Conservation (phyloP, 1,140 invertebrate species). For the Hestina assimilis region DNA sequence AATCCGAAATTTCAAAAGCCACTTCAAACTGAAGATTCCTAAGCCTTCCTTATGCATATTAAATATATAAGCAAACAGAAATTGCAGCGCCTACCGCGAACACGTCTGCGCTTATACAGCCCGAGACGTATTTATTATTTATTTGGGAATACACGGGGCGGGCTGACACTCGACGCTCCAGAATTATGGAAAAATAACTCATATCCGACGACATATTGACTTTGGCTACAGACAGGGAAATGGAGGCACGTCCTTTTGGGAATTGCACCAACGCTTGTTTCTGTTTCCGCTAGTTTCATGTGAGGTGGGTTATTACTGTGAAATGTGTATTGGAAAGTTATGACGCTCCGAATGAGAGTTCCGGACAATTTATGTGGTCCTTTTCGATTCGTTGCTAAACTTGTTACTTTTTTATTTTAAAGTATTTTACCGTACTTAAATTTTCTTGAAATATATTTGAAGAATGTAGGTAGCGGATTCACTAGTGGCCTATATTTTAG, state of each 20-base stretch:
- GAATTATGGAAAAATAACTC: slow-evolving; percentile 76
- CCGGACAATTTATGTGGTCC: slow-evolving; percentile 23
- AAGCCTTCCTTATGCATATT: slow-evolving; percentile 47
- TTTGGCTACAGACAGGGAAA: slow-evolving; percentile 52
- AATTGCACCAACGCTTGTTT: slow-evolving; percentile 56
- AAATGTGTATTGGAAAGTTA: slow-evolving; percentile 25
- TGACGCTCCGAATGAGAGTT: slow-evolving; percentile 22
- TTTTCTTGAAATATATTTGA: too few species aligned
- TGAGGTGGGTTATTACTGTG: slow-evolving; percentile 22
- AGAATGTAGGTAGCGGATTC: too few species aligned
- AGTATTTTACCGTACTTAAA: not conserved
- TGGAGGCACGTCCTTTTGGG: slow-evolving; percentile 54
- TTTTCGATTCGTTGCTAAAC: not conserved
- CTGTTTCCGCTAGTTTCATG: slow-evolving; percentile 33
- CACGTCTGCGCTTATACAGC: slow-evolving; percentile 31
- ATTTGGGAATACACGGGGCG: slow-evolving; percentile 66
- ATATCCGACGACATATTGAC: slow-evolving; percentile 72
- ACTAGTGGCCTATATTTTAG: too few species aligned
- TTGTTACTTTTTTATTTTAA: not conserved
- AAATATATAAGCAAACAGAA: slow-evolving; percentile 51
- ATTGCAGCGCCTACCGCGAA: slow-evolving; percentile 35
- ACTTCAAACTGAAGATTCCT: slow-evolving; percentile 28
- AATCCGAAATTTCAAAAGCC: slow-evolving; percentile 17
- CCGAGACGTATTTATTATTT: slow-evolving; percentile 72
- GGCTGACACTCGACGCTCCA: slow-evolving; percentile 39